phyloP scores from a whole-genome alignment of 2,888 invertebrate species.

The Suillia variegata region DNA sequence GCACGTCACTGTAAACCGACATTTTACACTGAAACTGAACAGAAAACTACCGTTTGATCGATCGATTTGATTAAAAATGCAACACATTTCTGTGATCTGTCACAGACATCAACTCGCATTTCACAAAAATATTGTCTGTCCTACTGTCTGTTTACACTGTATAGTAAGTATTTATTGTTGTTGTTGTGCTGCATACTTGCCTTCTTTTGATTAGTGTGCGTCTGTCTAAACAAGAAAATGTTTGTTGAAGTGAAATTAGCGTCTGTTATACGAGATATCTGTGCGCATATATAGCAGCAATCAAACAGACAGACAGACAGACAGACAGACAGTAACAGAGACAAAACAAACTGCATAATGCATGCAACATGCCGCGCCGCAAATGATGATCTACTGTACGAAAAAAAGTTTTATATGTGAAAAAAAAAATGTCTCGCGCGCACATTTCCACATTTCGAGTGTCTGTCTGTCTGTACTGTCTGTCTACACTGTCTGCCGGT shows the following conservation, averaged over 20 bases:
- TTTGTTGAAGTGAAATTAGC: slow-evolving; percentile 55
- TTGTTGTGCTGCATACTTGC: slow-evolving; percentile 45
- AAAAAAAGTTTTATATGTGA: background rate
- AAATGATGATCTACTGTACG: too few species aligned
- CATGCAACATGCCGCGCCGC: background rate
- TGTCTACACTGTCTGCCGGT: too few species aligned
- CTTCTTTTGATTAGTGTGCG: slow-evolving; percentile 25
- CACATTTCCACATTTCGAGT: slow-evolving; percentile 33
- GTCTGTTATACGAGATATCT: slow-evolving; percentile 32
- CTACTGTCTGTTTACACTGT: slow-evolving; percentile 7
- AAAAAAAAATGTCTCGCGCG: slow-evolving; percentile 29
- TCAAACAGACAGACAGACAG: slow-evolving; percentile 1
- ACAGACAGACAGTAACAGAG: background rate
- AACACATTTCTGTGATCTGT: slow-evolving; percentile 58
- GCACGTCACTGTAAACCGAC: too few species aligned
- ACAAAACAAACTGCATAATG: background rate
- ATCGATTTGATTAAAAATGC: slow-evolving; percentile 59
- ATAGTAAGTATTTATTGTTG: too few species aligned
- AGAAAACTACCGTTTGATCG: slow-evolving; percentile 56
- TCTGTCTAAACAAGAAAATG: slow-evolving; percentile 48
- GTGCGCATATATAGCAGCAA: slow-evolving; percentile 6
- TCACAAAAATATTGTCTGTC: slow-evolving; percentile 14
- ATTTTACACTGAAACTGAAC: too few species aligned
- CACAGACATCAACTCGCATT: slow-evolving; percentile 41
- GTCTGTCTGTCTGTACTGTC: background rate